These are phyloP conservation scores for Hydraecia micacea DNA, from an alignment of 2,888 invertebrate genomes.

Conservation along the genomic window DNA sequence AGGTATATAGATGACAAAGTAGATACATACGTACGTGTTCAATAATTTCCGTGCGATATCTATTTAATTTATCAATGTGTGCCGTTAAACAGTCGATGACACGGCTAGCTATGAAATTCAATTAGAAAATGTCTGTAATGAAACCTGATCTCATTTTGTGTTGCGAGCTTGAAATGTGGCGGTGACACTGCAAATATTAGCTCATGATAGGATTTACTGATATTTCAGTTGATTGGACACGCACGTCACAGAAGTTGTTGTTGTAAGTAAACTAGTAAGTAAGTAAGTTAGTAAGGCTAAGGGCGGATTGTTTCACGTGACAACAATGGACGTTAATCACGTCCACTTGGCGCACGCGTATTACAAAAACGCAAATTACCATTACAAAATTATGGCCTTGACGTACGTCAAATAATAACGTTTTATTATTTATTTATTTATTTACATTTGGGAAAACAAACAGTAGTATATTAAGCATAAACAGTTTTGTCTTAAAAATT, in stretches of 20 bases:
- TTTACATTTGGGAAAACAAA: too few relatives aligned
- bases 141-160: slow-evolving; percentile 51
- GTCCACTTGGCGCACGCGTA: neutral
- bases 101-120: slow-evolving; percentile 57
- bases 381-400: neutral
- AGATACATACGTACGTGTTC: slow-evolving; percentile 9
- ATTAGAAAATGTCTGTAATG: slow-evolving; percentile 64
- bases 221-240: slow-evolving; percentile 17
- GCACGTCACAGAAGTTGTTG: too few relatives aligned
- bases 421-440: too few relatives aligned
- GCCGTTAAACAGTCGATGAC: slow-evolving; percentile 43
- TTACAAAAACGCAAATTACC: neutral
- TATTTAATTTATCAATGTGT: slow-evolving; percentile 58
- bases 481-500: too few relatives aligned
- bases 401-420: neutral
- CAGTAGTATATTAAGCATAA: too few relatives aligned
- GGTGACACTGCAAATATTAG: slow-evolving; percentile 19
- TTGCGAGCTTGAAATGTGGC: slow-evolving; percentile 36
- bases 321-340: neutral
- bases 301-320: neutral
- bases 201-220: slow-evolving; percentile 5
- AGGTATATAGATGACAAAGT: slow-evolving; percentile 13
- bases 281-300: too few relatives aligned
- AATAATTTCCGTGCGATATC: slow-evolving; percentile 51
- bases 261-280: too few relatives aligned